Evolutionary conservation across 2,797 vertebrate genomes (phyloP).

Genomic region (Spizella passerina): DNA sequence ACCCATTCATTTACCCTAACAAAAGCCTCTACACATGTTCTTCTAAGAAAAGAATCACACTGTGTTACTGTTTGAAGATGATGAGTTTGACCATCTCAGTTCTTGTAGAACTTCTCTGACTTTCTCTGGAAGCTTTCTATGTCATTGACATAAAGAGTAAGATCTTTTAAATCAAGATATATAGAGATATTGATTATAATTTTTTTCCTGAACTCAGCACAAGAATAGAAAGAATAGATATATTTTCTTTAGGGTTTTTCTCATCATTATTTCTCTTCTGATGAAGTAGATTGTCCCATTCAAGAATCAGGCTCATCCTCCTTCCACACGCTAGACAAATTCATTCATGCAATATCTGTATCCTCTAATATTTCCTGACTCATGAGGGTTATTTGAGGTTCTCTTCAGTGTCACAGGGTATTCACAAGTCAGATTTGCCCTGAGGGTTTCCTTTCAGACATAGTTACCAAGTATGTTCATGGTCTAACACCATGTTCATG

Average conservation of each 20-base stretch:
- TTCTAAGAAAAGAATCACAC: neutral
- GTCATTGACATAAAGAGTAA: neutral
- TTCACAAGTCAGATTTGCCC: neutral
- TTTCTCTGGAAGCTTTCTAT: neutral
- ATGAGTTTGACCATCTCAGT: neutral
- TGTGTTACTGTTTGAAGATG: neutral
- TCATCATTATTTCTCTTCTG: neutral
- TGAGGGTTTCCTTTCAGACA: slow-evolving; percentile 30
- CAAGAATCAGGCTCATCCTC: neutral
- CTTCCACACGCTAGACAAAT: neutral
- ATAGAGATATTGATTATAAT: neutral
- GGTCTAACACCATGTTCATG: neutral
- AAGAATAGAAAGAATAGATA: neutral
- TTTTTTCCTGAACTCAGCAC: neutral
- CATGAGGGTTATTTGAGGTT: slow-evolving; percentile 1
- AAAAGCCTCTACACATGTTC: neutral
- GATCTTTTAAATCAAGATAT: neutral
- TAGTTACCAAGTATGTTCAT: neutral
- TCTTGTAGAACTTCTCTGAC: neutral
- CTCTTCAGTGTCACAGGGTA: neutral
- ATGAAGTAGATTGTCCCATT: neutral
- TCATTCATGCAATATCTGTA: slow-evolving; percentile 9
- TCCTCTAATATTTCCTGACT: slow-evolving; percentile 43
- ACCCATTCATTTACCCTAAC: neutral
- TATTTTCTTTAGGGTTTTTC: neutral